phyloP scores from a whole-genome alignment of 2,113 vertebrate genomes.

The Python bivittatus region DNA sequence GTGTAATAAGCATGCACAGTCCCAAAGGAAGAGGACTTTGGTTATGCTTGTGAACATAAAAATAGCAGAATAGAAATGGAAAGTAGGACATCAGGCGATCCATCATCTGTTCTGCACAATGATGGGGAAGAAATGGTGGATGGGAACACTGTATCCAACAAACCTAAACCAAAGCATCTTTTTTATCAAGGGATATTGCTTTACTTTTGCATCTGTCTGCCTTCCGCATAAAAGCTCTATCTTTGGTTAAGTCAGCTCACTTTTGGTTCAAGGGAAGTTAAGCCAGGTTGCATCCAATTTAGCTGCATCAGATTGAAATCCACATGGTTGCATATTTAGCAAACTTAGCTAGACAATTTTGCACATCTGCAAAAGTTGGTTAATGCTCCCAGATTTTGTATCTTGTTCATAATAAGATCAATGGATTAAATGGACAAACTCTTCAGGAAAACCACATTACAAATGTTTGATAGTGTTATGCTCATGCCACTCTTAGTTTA shows the following conservation, averaged over 20 bases:
- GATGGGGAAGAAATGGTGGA: neutral
- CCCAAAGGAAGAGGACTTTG: neutral
- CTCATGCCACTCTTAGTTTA: slow-evolving; percentile 16
- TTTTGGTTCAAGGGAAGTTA: neutral
- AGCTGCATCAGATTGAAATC: slow-evolving; percentile 12
- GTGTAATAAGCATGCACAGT: neutral
- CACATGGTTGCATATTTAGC: neutral
- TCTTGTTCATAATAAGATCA: slow-evolving; percentile 20
- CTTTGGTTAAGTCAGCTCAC: neutral
- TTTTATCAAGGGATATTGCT: neutral
- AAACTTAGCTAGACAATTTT: slow-evolving; percentile 11
- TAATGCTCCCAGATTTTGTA: slow-evolving; percentile 13
- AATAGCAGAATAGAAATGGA: neutral
- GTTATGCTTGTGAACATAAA: neutral
- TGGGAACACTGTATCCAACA: neutral
- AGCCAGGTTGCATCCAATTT: neutral
- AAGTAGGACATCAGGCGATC: neutral
- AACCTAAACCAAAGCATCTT: neutral
- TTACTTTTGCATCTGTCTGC: neutral
- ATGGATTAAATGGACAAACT: neutral
- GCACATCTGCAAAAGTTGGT: neutral
- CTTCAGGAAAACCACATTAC: neutral
- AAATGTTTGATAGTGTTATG: neutral
- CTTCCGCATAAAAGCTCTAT: neutral
- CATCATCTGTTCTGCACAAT: neutral